These are phyloP conservation scores for Tetragnatha montana DNA, from an alignment of 2,888 invertebrate species.

Conservation along the genomic window DNA sequence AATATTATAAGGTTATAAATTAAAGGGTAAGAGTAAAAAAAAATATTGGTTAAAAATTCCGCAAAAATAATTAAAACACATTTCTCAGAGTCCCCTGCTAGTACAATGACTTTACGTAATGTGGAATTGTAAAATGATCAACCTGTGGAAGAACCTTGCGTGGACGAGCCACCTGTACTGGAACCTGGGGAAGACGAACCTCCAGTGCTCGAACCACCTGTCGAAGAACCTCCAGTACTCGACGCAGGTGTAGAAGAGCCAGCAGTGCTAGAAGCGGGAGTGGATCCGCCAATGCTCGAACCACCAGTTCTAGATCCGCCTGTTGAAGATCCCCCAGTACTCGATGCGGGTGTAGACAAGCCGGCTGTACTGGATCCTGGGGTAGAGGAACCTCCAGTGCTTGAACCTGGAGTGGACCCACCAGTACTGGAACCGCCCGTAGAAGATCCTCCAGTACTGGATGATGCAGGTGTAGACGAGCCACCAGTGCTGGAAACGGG, in stretches of 20 bases:
- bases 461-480: background rate
- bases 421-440: background rate
- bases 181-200: background rate
- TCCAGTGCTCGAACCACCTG: background rate
- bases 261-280: background rate
- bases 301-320: background rate
- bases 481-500: background rate
- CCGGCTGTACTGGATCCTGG: background rate
- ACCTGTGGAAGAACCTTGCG: background rate
- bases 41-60: background rate
- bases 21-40: background rate
- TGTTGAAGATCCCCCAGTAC: background rate
- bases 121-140: slow-evolving; percentile 3
- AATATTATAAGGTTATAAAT: too few species aligned
- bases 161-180: background rate
- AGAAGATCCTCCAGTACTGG: background rate
- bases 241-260: slow-evolving; percentile 1
- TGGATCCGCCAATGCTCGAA: background rate
- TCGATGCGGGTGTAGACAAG: background rate
- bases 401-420: background rate
- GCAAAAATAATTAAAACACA: background rate
- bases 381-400: background rate
- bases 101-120: background rate
- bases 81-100: background rate
- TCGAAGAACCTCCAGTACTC: background rate